A percentile compares a stretch with the other conserved stretches of the same genome.
These are phyloP conservation scores for Eonycteris spelaea DNA, from an alignment of 2,113 vertebrate species.

Conservation along the genomic window DNA sequence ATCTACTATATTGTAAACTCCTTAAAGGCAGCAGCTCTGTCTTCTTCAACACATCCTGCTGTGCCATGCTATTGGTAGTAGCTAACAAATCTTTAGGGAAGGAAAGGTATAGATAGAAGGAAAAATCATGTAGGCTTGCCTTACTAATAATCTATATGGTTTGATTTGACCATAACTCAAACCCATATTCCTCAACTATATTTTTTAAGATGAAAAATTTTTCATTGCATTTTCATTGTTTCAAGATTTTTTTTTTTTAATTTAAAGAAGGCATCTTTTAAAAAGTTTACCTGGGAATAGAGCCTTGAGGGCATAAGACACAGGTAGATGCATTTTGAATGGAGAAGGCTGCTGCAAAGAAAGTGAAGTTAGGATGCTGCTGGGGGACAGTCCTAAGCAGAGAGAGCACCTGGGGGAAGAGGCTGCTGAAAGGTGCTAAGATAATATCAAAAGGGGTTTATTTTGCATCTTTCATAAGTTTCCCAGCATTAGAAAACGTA, in stretches of 20 bases:
- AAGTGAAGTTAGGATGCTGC: neutral
- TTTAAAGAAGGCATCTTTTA: neutral
- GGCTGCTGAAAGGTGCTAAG: neutral
- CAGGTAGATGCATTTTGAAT: neutral
- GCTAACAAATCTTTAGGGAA: neutral
- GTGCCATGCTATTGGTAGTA: neutral
- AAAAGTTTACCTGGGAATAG: neutral
- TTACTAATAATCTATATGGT: neutral
- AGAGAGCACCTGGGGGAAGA: neutral
- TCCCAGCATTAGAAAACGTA: neutral
- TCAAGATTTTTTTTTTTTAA: neutral
- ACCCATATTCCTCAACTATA: neutral
- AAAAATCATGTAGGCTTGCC: neutral
- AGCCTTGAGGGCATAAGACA: neutral
- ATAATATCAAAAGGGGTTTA: neutral
- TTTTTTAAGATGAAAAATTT: neutral
- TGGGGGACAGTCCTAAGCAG: neutral
- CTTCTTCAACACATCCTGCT: neutral
- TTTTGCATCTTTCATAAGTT: neutral
- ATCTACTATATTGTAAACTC: neutral
- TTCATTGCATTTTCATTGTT: neutral
- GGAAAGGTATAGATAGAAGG: neutral
- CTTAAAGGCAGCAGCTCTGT: neutral
- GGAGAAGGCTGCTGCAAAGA: neutral
- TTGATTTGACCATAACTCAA: neutral